Conservation (phyloP, 2,888 invertebrate species). For the Plagodis dolabraria region DNA sequence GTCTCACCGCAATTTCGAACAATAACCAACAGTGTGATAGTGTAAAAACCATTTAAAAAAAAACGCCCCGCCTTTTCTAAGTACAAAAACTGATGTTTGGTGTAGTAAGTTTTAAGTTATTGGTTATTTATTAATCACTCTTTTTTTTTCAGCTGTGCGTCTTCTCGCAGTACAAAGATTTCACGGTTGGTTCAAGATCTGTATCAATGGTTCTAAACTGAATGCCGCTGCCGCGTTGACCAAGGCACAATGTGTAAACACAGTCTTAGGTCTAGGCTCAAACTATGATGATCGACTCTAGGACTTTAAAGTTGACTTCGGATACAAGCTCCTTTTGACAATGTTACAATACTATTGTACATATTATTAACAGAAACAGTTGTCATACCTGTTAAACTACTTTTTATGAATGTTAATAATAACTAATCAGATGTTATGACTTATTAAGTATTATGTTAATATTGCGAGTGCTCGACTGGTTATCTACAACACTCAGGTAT, state of each 20-base stretch:
- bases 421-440: background rate
- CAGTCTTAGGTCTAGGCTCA: constrained; percentile 15
- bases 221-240: constrained; percentile 29
- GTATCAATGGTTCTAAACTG: constrained; percentile 88
- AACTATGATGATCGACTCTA: constrained; percentile 10
- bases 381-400: no score
- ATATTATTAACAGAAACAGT: no score
- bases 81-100: no score
- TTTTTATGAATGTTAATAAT: no score
- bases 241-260: background rate
- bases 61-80: no score
- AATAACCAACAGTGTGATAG: no score
- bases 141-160: constrained; percentile 92
- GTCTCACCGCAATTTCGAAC: no score
- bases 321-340: background rate
- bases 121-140: constrained; percentile 9
- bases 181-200: constrained; percentile 92
- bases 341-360: background rate
- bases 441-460: no score
- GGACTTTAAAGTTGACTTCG: constrained; percentile 18
- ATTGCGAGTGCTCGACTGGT: no score
- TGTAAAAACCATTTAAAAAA: no score
- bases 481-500: no score
- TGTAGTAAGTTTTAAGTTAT: no score
- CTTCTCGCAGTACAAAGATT: constrained; percentile 97